Percentiles rank a stretch among this genome's conserved stretches.
Conservation (phyloP, 2,888 invertebrate genomes). For the Anthophora plumipes region DNA sequence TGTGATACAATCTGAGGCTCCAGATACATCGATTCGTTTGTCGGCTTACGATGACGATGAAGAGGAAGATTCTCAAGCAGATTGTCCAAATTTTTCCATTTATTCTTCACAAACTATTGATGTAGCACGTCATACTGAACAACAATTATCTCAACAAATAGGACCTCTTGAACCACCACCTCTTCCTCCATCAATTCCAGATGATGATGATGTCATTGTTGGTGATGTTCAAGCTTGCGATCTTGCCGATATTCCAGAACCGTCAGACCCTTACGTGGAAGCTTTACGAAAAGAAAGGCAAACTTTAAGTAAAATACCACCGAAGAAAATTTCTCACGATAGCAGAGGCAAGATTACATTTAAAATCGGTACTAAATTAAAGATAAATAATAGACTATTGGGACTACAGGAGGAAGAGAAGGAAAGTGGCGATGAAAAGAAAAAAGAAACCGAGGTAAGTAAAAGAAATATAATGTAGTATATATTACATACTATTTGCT, state of each 20-base stretch:
- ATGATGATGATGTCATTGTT: slow-evolving; percentile 79
- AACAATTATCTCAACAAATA: slow-evolving; percentile 82
- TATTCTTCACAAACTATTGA: slow-evolving; percentile 93
- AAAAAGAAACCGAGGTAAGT: slow-evolving; percentile 47
- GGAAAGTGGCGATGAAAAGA: slow-evolving; percentile 63
- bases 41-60: slow-evolving; percentile 82
- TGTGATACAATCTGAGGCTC: background rate
- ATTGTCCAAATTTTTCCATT: slow-evolving; percentile 94
- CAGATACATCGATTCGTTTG: slow-evolving; percentile 68
- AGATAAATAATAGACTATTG: slow-evolving; percentile 79
- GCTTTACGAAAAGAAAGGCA: slow-evolving; percentile 81
- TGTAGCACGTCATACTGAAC: slow-evolving; percentile 87
- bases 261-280: slow-evolving; percentile 80
- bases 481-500: background rate
- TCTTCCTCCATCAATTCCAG: slow-evolving; percentile 76
- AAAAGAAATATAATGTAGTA: background rate
- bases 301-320: slow-evolving; percentile 79
- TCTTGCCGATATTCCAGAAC: slow-evolving; percentile 80
- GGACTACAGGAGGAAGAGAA: slow-evolving; percentile 77
- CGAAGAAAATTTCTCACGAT: slow-evolving; percentile 80
- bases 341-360: slow-evolving; percentile 82
- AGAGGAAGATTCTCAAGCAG: slow-evolving; percentile 86
- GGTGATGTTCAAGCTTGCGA: slow-evolving; percentile 80
- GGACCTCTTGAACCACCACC: slow-evolving; percentile 80
- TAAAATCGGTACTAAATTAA: slow-evolving; percentile 80